Evolutionary conservation across 2,113 vertebrate species (phyloP), one percentile per base, ranked within the genome.

Genomic region (Ictidomys tridecemlineatus): DNA sequence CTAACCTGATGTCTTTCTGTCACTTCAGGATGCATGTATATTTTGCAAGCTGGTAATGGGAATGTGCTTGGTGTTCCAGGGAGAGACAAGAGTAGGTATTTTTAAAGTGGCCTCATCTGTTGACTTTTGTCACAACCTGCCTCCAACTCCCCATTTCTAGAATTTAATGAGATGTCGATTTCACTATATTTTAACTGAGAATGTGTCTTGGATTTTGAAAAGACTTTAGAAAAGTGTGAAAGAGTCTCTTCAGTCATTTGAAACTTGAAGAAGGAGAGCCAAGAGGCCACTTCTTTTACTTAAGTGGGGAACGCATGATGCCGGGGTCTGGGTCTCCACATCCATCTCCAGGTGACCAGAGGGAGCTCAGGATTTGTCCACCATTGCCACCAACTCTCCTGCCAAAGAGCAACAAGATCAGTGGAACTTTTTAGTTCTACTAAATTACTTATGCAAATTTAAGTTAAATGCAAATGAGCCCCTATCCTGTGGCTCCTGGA

Each of bases 401-500:
- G 79, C 24, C 67, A 61, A 20, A 69, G 45, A 86, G 61, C 26
- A 61, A 34, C 1, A 37, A 26, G 32, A 48, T 14, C 26, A n/a
- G 74, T 74, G 73, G 67, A 53, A 18, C 45, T 67, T 63, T 83
- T 87, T n/a, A 83, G 39, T 93, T 87, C n/a, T 84, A 65, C 63
- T 93, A 39, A 93, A 95, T 88, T 87, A 91, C 73, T 90, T 90
- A 89, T 93, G 58, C 56, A 85, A 63, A 85, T 93, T 89, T 82
- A 69, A 89, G 89, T 93, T 91, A 85, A 83, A 91, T 92, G 83
- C 70, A 89, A 92, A 92, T 74, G 22, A 84, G 1, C 13, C 26
- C 32, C 13, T 69, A 84, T 16, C 45, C 42, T 24, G 30, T 20
- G 51, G 39, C 24, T 39, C 10, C 61, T 34, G 34, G 45, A 37